These are phyloP conservation scores for Caenorhabditis auriculariae DNA, from an alignment of 2,888 invertebrate species.

Conservation along the genomic window DNA sequence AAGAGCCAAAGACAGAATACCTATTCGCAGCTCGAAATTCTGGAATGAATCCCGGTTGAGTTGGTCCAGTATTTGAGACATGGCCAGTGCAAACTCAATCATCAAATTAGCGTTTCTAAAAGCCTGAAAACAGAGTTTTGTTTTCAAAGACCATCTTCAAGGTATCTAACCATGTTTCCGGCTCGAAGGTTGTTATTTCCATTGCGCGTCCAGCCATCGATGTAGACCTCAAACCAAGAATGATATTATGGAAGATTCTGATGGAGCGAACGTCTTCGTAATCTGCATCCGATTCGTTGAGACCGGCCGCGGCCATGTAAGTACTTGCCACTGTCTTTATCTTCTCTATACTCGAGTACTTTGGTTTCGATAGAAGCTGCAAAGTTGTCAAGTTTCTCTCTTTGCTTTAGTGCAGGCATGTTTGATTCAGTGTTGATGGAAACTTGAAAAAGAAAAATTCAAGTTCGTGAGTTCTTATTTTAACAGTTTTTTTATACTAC, in stretches of 20 bases:
- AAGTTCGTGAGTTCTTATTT: neutral
- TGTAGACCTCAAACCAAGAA: constrained; percentile 20
- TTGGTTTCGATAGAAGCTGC: constrained; percentile 84
- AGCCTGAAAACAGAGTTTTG: constrained; percentile 13
- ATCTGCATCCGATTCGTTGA: constrained; percentile 65
- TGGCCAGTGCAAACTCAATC: constrained; percentile 89
- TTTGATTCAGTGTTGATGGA: too few relatives aligned
- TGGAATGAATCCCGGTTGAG: constrained; percentile 96
- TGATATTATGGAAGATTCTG: neutral
- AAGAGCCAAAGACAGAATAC: constrained; percentile 68
- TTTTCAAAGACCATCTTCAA: constrained; percentile 1
- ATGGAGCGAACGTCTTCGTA: constrained; percentile 39
- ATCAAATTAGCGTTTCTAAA: constrained; percentile 77
- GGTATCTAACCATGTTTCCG: constrained; percentile 12
- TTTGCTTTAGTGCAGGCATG: neutral
- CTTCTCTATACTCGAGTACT: constrained; percentile 93
- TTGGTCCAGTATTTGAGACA: constrained; percentile 88
- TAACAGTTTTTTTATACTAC: neutral
- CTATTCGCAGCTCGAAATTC: constrained; percentile 88
- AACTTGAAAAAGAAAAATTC: too few relatives aligned
- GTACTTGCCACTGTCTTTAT: constrained; percentile 98
- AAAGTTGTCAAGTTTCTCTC: constrained; percentile 5
- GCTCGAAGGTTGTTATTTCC: constrained; percentile 26
- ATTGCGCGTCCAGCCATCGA: constrained; percentile 14
- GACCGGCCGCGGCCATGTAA: constrained; percentile 94